These are phyloP conservation scores for Eurypyga helias DNA, from an alignment of 2,113 vertebrate species.

Conservation along the genomic window DNA sequence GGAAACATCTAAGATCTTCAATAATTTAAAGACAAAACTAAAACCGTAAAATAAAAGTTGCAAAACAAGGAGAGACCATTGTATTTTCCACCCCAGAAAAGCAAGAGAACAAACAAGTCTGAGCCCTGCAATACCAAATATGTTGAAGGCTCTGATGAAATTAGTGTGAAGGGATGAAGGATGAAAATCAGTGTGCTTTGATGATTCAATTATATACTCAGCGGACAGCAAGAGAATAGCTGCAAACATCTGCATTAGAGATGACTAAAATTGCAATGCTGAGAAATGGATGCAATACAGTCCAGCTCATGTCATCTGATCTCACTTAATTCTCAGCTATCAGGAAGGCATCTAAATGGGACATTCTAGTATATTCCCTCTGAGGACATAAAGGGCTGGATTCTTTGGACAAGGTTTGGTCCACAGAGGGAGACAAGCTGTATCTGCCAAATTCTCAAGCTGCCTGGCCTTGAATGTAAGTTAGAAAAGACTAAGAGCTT, in stretches of 20 bases:
- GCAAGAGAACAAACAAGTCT: background rate
- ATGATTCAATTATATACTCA: background rate
- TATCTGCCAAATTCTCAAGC: background rate
- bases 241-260: background rate
- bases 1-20: background rate
- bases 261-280: background rate
- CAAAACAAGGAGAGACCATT: background rate
- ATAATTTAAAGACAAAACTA: background rate
- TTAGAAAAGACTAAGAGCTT: background rate
- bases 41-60: background rate
- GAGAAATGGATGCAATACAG: background rate
- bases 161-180: background rate
- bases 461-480: background rate
- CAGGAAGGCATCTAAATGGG: background rate
- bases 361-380: background rate
- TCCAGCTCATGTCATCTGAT: background rate
- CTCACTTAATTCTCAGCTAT: background rate
- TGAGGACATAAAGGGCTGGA: background rate
- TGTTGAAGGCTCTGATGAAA: background rate
- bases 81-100: background rate
- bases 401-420: background rate
- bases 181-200: background rate
- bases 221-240: background rate
- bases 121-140: background rate
- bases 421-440: background rate